Percentiles rank a stretch among this genome's conserved stretches.
phyloP scores from a whole-genome alignment of 2,888 invertebrate genomes.

The Phytoseiulus persimilis region DNA sequence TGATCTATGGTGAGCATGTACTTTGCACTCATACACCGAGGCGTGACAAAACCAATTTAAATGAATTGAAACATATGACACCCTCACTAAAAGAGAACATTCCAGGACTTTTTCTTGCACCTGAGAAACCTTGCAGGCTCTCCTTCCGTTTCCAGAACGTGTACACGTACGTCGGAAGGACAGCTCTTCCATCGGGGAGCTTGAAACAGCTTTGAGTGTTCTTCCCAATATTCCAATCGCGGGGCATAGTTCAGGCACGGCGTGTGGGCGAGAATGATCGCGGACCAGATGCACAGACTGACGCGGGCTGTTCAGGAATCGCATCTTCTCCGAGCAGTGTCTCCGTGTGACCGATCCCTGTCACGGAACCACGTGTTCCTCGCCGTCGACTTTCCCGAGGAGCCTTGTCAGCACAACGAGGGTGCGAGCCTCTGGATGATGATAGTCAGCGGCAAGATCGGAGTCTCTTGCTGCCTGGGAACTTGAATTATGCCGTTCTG shows the following conservation, averaged over 20 bases:
- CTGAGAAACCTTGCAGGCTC: not conserved
- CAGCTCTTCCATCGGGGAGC: too few species aligned
- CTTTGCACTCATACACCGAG: not conserved
- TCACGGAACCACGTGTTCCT: not conserved
- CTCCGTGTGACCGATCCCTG: not conserved
- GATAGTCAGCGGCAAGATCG: not conserved
- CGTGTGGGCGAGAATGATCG: too few species aligned
- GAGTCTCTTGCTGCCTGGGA: not conserved
- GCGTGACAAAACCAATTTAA: not conserved
- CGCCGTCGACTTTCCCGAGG: not conserved
- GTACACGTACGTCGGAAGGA: too few species aligned
- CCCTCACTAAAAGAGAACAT: not conserved
- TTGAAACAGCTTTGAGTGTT: too few species aligned
- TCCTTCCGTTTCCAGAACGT: not conserved
- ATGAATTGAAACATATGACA: slow-evolving; percentile 5
- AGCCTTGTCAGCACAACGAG: not conserved
- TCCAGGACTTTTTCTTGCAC: not conserved
- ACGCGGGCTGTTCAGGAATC: not conserved
- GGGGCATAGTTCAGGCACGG: too few species aligned
- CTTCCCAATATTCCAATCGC: too few species aligned
- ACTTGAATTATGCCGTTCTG: not conserved
- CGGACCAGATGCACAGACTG: too few species aligned
- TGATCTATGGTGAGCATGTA: slow-evolving; percentile 5
- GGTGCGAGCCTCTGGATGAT: not conserved
- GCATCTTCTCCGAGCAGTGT: not conserved